A percentile compares a stretch with the other conserved stretches of the same genome.
These are phyloP conservation scores for Asbolus verrucosus DNA, from an alignment of 1,140 invertebrate species.

Conservation along the genomic window DNA sequence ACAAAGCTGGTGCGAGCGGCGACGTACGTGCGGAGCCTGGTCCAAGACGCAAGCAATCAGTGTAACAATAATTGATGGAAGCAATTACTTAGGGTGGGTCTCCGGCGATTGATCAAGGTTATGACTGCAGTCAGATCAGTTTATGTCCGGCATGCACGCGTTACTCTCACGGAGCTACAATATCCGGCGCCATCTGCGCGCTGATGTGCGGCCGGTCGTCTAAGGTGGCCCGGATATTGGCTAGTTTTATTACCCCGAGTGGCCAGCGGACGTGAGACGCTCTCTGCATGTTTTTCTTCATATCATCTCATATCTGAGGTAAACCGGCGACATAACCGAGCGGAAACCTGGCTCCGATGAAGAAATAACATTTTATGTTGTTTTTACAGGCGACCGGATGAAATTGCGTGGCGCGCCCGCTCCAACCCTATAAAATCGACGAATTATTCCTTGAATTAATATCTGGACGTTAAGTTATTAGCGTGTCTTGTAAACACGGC, in stretches of 20 bases:
- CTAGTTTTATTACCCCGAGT: slow-evolving; percentile 61
- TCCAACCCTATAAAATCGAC: slow-evolving; percentile 39
- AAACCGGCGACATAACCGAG: slow-evolving; percentile 52
- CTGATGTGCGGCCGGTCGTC: slow-evolving; percentile 49
- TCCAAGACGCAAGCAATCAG: too few relatives aligned
- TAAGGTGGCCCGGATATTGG: slow-evolving; percentile 62
- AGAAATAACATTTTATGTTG: slow-evolving; percentile 63
- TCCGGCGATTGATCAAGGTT: slow-evolving; percentile 6
- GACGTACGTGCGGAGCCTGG: too few relatives aligned
- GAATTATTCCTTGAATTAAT: slow-evolving; percentile 48
- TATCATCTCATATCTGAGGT: slow-evolving; percentile 56
- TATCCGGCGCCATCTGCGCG: slow-evolving; percentile 60
- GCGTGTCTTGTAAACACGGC: slow-evolving; percentile 50
- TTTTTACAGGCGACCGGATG: slow-evolving; percentile 59
- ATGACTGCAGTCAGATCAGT: slow-evolving; percentile 44
- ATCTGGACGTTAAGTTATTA: slow-evolving; percentile 48
- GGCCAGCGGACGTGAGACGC: slow-evolving; percentile 59
- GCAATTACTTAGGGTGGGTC: too few relatives aligned
- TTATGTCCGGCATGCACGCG: slow-evolving; percentile 47
- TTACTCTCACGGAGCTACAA: slow-evolving; percentile 54
- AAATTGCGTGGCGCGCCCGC: slow-evolving; percentile 23
- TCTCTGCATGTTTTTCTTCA: slow-evolving; percentile 58
- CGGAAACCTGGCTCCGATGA: slow-evolving; percentile 62
- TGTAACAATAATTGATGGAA: too few relatives aligned
- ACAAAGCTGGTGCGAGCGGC: too few relatives aligned